phyloP scores from a whole-genome alignment of 2,113 vertebrate genomes.

The Eonycteris spelaea region DNA sequence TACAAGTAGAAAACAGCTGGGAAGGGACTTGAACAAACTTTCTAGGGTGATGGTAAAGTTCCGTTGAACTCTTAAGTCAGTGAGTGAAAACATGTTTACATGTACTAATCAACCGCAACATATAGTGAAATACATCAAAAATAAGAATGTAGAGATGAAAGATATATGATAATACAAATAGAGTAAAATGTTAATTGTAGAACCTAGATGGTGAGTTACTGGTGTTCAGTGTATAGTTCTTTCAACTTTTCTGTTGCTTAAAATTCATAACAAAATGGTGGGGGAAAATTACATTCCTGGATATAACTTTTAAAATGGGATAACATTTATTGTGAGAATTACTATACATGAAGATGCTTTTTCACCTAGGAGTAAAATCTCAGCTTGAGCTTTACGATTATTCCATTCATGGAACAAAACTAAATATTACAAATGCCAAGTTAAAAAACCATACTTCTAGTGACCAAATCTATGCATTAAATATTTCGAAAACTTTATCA shows the following conservation, averaged over 20 bases:
- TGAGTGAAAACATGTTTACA: neutral
- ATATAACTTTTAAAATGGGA: conserved; percentile 19
- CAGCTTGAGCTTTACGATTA: neutral
- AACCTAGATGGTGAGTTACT: neutral
- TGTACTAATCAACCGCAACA: neutral
- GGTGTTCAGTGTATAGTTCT: neutral
- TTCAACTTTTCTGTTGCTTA: neutral
- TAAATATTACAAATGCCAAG: conserved; percentile 16
- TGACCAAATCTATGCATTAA: neutral
- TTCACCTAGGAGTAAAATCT: conserved; percentile 40
- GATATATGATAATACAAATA: neutral
- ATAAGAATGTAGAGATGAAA: neutral
- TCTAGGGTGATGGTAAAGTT: neutral
- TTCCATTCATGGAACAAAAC: neutral
- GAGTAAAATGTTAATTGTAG: neutral
- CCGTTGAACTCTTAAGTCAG: neutral
- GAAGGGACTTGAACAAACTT: neutral
- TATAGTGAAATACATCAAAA: neutral
- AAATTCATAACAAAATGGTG: conserved; percentile 9
- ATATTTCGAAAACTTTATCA: neutral
- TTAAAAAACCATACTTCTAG: neutral
- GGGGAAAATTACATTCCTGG: neutral
- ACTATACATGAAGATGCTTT: neutral
- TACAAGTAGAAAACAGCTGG: neutral
- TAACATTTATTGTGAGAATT: neutral